Conservation (phyloP, 2,797 vertebrate species). For the Gymnoscopelus braueri region DNA sequence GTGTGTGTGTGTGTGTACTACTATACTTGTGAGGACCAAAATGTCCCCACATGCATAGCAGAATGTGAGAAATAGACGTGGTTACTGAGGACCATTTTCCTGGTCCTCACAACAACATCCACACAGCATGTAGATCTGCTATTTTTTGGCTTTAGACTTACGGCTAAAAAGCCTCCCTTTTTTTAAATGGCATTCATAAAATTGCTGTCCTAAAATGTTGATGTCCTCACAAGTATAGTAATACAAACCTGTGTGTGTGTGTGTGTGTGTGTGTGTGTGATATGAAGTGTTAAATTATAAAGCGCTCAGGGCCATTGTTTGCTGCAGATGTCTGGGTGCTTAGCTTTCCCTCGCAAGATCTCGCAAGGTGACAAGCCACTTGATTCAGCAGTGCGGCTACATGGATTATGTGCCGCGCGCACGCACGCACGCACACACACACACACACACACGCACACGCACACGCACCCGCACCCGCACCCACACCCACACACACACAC, state of each 20-base stretch:
- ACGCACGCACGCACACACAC: background rate
- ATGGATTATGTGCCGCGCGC: slow-evolving; percentile 42
- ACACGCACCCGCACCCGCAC: background rate
- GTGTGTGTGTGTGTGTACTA: too few relatives aligned
- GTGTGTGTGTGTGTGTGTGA: slow-evolving; percentile 38
- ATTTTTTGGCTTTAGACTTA: too few relatives aligned
- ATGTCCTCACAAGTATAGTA: too few relatives aligned
- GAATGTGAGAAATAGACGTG: too few relatives aligned
- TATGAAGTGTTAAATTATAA: slow-evolving; percentile 71
- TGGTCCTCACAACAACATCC: too few relatives aligned
- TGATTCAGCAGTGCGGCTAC: slow-evolving; percentile 35
- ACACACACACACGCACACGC: background rate
- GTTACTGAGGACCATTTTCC: too few relatives aligned
- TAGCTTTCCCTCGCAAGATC: slow-evolving; percentile 47
- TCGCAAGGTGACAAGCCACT: slow-evolving; percentile 55
- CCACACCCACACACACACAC: background rate
- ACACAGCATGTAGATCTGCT: too few relatives aligned
- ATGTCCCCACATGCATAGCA: too few relatives aligned
- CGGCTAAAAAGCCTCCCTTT: too few relatives aligned
- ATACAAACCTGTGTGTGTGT: background rate
- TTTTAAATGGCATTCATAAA: too few relatives aligned
- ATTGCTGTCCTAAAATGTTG: too few relatives aligned
- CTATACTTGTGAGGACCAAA: too few relatives aligned
- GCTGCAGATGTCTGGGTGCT: slow-evolving; percentile 54
- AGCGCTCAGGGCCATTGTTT: slow-evolving; percentile 57